phyloP scores from a whole-genome alignment of 2,113 vertebrate genomes.

The Solea senegalensis region DNA sequence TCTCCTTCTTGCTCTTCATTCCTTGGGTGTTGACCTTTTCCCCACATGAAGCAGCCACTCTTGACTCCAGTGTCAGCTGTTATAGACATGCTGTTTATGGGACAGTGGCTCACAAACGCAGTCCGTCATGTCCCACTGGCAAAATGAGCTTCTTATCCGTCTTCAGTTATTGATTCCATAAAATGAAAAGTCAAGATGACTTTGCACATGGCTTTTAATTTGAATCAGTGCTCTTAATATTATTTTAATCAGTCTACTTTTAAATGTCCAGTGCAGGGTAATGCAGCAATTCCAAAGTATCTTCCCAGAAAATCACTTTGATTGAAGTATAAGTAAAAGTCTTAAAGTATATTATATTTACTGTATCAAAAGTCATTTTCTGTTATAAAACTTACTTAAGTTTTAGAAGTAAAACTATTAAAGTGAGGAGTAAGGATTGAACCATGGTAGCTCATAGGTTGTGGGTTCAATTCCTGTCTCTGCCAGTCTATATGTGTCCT shows the following conservation, averaged over 20 bases:
- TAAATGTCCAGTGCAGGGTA: neutral
- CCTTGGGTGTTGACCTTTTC: slow-evolving; percentile 69
- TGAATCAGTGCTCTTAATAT: neutral
- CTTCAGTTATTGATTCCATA: neutral
- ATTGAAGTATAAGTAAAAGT: no score
- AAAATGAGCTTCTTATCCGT: neutral
- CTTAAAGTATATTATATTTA: no score
- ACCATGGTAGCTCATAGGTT: no score
- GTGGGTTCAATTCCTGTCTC: no score
- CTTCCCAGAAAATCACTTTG: no score
- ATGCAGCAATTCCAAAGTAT: no score
- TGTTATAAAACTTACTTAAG: no score
- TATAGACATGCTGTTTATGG: slow-evolving; percentile 45
- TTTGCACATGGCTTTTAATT: neutral
- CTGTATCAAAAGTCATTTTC: no score
- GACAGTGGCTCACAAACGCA: slow-evolving; percentile 25
- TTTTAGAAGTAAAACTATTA: no score
- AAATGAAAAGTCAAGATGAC: neutral
- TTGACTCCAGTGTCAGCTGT: slow-evolving; percentile 66
- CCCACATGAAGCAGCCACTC: slow-evolving; percentile 50
- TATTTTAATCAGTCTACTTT: neutral
- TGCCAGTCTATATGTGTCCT: no score
- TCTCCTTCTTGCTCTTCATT: slow-evolving; percentile 11
- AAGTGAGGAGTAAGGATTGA: no score
- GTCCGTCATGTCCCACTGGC: slow-evolving; percentile 13